Base-by-base conservation (phyloP, 2,888 invertebrate species). In the Onthophagus sagittarius region DNA sequence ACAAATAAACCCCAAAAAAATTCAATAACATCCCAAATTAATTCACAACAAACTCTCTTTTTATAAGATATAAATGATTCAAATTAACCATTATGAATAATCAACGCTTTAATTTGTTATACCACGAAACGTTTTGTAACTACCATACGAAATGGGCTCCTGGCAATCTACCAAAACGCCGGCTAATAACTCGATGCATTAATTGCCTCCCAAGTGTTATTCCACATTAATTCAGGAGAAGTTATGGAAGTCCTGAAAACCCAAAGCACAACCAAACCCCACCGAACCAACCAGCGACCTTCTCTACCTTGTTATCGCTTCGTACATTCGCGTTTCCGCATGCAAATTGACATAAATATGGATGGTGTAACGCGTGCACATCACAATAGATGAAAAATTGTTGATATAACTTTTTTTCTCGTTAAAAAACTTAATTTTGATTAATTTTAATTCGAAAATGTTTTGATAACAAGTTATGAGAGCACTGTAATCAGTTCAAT, bases 201-300 rank as follows among this genome's bases (percentile, higher is more conserved):
- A 67, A 67, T 67, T 67, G 32, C 67, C 23, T n/a, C 23, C 67
- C 15, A 23, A 67, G 67, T 67, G 67, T 67, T 67, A 67, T 67
- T 67, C 67, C 32, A 32, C 67, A 67, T 67, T 67, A 67, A 67
- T 67, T 67, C 67, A 7, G 6, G 31, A n/a, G 67, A 32, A 23
- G 67, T 67, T 31, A 67, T 67, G 32, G 23, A 67, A 67, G 67
- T 32, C 23, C 67, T 67, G 31, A 67, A 67, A 67, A 67, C 67
- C 15, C 15, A 31, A 15, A 23, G 32, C 67, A 9, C 31, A 32
- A 23, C 67, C 67, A 23, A 23, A 23, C 67, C 67, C 6, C 15
- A 9, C 64, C n/a, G 39, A 23, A 23, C 23, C 23, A 23, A 23
- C 23, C 23, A 23, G 3, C 23, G 23, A 23, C 23, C 23, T 23